Base-by-base conservation (phyloP, 2,888 invertebrate species). In the Cataglyphis altisquamis region DNA sequence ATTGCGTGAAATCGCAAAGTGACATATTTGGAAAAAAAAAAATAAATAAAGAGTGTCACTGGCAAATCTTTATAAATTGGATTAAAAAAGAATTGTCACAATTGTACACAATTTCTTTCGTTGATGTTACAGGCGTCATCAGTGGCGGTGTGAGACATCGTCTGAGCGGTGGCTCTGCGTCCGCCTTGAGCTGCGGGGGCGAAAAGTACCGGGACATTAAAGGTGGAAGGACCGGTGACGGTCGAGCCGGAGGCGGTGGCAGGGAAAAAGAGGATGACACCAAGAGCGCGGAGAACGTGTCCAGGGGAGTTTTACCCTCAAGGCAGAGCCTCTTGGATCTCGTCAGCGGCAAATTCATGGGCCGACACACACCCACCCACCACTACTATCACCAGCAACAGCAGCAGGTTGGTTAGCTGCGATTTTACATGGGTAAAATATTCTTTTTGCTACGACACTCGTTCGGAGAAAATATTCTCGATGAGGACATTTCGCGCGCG, bases 281-380 rank as follows among this genome's bases (percentile, higher is more conserved):
- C 52, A 94, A 94, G 86, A 94, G 94, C 88, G 92, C 93, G 84
- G 94, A 94, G 84, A 94, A 93, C 90, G 88, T 94, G 60, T 93
- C 94, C 85, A 91, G 93, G 72, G 91, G 92, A 72, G 91, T 90
- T 55, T 68, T 93, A 74, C 92, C 94, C 70, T 94, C 94, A 66
- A 93, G 93, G 89, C 94, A 94, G 86, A 94, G 94, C 84, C 92
- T 94, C 68, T 89, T 94, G 85, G 94, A 94, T 85, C 92, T 94
- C 87, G 94, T 94, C 92, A 93, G 94, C 89, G 91, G 92, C 84
- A 94, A 93, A 91, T 93, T 94, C 87, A 93, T 94, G 91, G 92
- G 92, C 77, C 92, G 93, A 86, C 94, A 94, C 87, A 94, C 93
- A 82, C 93, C 94, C 75, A 94, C 93, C 68, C 94, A 94, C 87